Evolutionary conservation across 2,113 vertebrate species (phyloP).

Genomic region (human (Homo sapiens)): GRCh38 chr2:228525501-228526000

Average conservation of each 20-base stretch:
- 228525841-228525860: not conserved
- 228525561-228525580: constrained; percentile 32
- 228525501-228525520: not conserved
- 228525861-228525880: not conserved
- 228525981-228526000: not conserved
- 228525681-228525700: not conserved
- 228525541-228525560: constrained; percentile 17
- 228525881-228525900: not conserved
- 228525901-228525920: not conserved
- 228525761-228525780: too few species aligned
- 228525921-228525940: not conserved
- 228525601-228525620: not conserved
- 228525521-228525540: not conserved
- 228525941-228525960: not conserved
- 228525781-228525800: not conserved
- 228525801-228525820: not conserved
- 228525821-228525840: not conserved
- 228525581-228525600: not conserved
- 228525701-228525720: not conserved
- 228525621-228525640: not conserved
- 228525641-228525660: not conserved
- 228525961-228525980: not conserved
- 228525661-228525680: not conserved
- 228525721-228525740: not conserved
- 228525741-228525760: not conserved